Evolutionary conservation across 30 jellyfish, hydroid and myxozoan genomes (phyloP).

Genomic region (Hydractinia echinata): DNA sequence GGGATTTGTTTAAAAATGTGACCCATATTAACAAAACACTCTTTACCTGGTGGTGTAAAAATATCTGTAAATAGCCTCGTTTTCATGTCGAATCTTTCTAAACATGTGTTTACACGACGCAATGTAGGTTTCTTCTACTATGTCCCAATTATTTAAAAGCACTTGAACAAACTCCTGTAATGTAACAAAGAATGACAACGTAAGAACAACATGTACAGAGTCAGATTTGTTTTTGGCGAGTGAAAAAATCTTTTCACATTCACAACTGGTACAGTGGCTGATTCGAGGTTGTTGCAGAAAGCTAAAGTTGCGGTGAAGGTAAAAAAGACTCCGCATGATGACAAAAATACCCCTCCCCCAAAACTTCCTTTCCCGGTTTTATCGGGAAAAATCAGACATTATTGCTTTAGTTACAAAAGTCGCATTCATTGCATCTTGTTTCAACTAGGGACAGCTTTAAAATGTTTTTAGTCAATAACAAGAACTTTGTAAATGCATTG

Average conservation of each 20-base stretch:
- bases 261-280: background rate
- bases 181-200: too few relatives aligned
- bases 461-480: too few relatives aligned
- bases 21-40: background rate
- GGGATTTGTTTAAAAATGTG: background rate
- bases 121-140: conserved; percentile 57
- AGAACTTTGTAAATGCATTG: too few relatives aligned
- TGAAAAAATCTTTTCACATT: background rate
- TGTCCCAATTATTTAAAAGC: conserved; percentile 57
- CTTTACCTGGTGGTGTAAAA: conserved; percentile 65
- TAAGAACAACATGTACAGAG: too few relatives aligned
- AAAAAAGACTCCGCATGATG: background rate
- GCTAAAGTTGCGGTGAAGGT: background rate
- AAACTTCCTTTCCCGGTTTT: too few relatives aligned
- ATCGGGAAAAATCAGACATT: too few relatives aligned
- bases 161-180: conserved; percentile 68
- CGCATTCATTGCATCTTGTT: too few relatives aligned
- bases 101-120: conserved; percentile 54
- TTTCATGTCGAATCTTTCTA: conserved; percentile 48
- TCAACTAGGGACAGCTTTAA: too few relatives aligned
- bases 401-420: too few relatives aligned
- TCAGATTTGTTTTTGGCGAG: too few relatives aligned
- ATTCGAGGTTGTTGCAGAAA: background rate
- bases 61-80: conserved; percentile 54
- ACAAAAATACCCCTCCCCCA: background rate